Base-by-base conservation (phyloP, 2,113 vertebrate genomes). In the Lycocorax pyrrhopterus region DNA sequence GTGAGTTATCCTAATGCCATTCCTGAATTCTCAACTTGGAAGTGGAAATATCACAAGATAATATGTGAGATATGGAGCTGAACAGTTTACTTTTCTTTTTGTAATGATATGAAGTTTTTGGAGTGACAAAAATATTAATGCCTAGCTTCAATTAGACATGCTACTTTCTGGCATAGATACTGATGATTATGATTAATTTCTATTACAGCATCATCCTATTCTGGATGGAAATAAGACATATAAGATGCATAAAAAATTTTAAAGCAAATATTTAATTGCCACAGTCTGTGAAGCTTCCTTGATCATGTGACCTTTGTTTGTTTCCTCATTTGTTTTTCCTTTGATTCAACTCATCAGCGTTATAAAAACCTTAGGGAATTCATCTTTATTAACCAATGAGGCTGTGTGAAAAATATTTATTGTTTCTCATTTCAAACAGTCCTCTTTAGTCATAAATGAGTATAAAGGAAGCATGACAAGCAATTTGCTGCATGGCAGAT, bases 401-500 rank as follows among this genome's bases (percentile, higher is more conserved):
- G 17, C 58, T 96, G 9, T 46, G 87, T 64, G 80, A 89, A 94
- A 96, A 96, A 94, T 93, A 93, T 95, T 97, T 96, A 94, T 84
- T 69, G 55, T 55, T 51, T 90, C 39, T 95, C 35, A 89, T 88
- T 94, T 84, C 55, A 91, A 93, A 92, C 78, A 75, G 83, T 87
- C 66, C 37, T 94, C 58, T 97, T 97, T 93, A 97, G 83, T 90
- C 79, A 87, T 96, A 96, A 97, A 96, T 88, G 90, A 95, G 93
- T 91, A 96, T 92, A 98, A 97, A 97, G 95, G 95, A 97, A 97
- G 93, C 92, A 95, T 97, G 96, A 96, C 96, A 98, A 97, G 93
- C 94, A 97, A 97, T 98, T 97, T 98, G 97, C 92, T 91, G 87
- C 92, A 84, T 93, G 96, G 95, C 92, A 96, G 95, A 82, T 88